A percentile compares a stretch with the other conserved stretches of the same genome.
Evolutionary conservation across 1,140 invertebrate species (phyloP).

Genomic region (Nylanderia fulva): DNA sequence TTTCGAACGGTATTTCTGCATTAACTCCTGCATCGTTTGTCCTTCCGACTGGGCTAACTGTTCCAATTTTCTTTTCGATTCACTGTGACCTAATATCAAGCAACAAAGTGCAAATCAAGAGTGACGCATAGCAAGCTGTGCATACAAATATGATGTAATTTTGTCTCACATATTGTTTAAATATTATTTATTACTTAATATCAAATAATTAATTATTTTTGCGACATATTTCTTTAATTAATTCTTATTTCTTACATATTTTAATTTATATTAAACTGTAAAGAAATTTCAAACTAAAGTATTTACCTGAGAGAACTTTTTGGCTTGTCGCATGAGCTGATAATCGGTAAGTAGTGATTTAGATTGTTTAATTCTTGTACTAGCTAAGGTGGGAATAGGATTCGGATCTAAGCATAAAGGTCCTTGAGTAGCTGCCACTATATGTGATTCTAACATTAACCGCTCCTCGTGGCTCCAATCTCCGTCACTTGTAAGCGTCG

Average conservation of each 20-base stretch:
- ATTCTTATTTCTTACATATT: neutral
- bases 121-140: neutral
- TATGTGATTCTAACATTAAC: slow-evolving; percentile 92
- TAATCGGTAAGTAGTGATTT: slow-evolving; percentile 91
- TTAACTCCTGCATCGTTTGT: slow-evolving; percentile 91
- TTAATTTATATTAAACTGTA: neutral
- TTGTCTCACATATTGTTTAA: neutral
- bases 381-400: slow-evolving; percentile 91
- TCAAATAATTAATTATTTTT: neutral
- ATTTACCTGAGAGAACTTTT: slow-evolving; percentile 90
- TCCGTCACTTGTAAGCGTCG: slow-evolving; percentile 88
- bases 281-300: slow-evolving; percentile 28
- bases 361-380: slow-evolving; percentile 91
- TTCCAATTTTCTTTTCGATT: slow-evolving; percentile 95
- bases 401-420: slow-evolving; percentile 95
- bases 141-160: neutral
- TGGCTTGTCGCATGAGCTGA: slow-evolving; percentile 90
- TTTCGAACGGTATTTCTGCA: slow-evolving; percentile 82
- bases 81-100: slow-evolving; percentile 87
- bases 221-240: neutral
- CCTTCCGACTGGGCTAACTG: slow-evolving; percentile 93
- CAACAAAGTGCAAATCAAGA: slow-evolving; percentile 7
- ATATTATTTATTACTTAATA: neutral
- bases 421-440: slow-evolving; percentile 93
- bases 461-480: slow-evolving; percentile 93